Evolutionary conservation across 1,140 invertebrate species (phyloP), one percentile per base, ranked within the genome.

Genomic region (Ridgeia piscesae): DNA sequence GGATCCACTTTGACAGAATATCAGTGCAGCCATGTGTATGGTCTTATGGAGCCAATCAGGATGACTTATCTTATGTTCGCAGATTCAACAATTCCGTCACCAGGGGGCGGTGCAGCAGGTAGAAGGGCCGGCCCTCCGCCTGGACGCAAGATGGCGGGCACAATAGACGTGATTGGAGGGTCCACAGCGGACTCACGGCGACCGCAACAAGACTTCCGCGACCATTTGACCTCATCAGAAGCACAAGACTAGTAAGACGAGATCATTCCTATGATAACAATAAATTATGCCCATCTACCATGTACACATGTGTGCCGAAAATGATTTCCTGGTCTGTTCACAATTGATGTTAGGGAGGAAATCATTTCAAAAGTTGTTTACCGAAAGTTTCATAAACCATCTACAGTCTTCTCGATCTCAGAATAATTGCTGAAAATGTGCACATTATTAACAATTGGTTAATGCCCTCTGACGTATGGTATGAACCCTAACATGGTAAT

Each of bases 241-340:
- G 35, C 89, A n/a, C 89, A 90, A 27, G 89, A 90, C 33, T 90
- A 90, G 89, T 90, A 90, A 34, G n/a, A n/a, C n/a, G n/a, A n/a
- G 89, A 34, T 17, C 35, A 8, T 90, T 90, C 35, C n/a, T 33
- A 90, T 35, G 11, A 89, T 33, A n/a, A 33, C 34, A 34, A 8
- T 8, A 89, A n/a, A 4, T 6, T 6, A 33, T 42, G 11, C 42
- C 42, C 42, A 42, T 42, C 11, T 11, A 42, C 42, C 42, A 42
- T 4, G 42, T 42, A 42, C 11, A 42, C 4, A 11, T 11, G 42
- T 42, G n/a, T n/a, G n/a, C n/a, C n/a, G n/a, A n/a, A n/a, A n/a
- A n/a, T n/a, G n/a, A n/a, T 42, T 42, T 42, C 4, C 11, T 11
- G 11, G 42, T 6, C 4, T 42, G 11, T 42, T 42, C 42, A 11